phyloP scores from a whole-genome alignment of 2,113 vertebrate genomes.

The Poicephalus gulielmi region DNA sequence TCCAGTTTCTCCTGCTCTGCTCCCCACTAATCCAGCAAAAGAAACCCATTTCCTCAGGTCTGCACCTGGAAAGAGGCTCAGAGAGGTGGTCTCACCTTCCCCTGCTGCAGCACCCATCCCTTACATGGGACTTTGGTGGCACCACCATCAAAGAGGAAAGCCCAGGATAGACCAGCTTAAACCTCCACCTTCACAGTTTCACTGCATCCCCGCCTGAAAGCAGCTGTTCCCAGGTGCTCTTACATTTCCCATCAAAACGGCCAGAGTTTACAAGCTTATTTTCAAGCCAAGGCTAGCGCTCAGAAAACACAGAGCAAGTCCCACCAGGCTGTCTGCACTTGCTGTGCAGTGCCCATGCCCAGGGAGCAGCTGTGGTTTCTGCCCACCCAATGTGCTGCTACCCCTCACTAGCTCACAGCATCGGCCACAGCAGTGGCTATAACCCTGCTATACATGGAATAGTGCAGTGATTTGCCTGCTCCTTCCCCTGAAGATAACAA shows the following conservation, averaged over 20 bases:
- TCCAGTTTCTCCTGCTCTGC: neutral
- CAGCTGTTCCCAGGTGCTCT: neutral
- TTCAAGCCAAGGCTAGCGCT: neutral
- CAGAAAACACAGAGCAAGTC: neutral
- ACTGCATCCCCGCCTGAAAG: neutral
- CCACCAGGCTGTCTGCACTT: neutral
- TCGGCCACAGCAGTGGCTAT: accelerated
- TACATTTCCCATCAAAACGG: neutral
- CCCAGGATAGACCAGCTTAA: neutral
- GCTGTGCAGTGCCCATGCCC: accelerated
- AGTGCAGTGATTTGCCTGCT: neutral
- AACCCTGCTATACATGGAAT: accelerated
- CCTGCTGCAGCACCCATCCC: neutral
- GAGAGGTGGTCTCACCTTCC: neutral
- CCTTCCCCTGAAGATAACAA: neutral
- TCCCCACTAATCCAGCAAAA: neutral
- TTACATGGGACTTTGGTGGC: neutral
- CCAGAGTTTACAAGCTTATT: neutral
- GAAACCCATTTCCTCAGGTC: neutral
- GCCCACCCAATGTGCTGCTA: accelerated
- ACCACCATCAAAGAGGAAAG: neutral
- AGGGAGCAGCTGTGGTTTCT: neutral
- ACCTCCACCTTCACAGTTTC: neutral
- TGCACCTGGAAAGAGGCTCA: neutral
- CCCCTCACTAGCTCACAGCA: neutral